Conservation (phyloP, 2,797 vertebrate genomes). For the Anisognathus igniventris region DNA sequence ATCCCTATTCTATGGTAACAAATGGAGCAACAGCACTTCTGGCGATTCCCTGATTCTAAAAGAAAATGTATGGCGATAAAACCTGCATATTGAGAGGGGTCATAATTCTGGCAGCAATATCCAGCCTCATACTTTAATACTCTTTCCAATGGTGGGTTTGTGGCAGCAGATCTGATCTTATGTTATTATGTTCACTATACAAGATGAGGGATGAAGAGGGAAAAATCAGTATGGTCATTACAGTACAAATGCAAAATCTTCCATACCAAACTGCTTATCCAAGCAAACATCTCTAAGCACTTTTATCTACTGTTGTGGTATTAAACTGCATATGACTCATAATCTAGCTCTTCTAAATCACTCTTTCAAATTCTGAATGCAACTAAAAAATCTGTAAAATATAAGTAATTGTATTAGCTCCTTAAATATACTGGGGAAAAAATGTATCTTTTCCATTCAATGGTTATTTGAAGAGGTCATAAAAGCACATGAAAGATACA, state of each 20-base stretch:
- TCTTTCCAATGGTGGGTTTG: neutral
- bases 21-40: neutral
- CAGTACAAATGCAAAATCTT: neutral
- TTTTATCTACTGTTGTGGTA: neutral
- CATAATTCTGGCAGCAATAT: neutral
- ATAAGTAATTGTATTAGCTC: neutral
- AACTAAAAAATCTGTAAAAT: neutral
- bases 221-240: neutral
- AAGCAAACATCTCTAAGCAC: neutral
- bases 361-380: neutral
- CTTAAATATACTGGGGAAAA: neutral
- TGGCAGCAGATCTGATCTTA: neutral
- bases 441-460: neutral
- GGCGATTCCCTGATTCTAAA: neutral
- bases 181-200: neutral
- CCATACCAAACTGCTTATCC: neutral
- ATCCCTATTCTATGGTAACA: neutral
- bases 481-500: neutral
- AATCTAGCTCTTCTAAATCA: neutral
- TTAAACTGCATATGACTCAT: neutral
- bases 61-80: neutral
- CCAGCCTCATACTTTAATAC: neutral
- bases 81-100: accelerated
- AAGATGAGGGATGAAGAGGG: neutral
- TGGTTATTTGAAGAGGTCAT: neutral